Base-by-base conservation (phyloP, 1,140 invertebrate species). In the Heliconius himera region DNA sequence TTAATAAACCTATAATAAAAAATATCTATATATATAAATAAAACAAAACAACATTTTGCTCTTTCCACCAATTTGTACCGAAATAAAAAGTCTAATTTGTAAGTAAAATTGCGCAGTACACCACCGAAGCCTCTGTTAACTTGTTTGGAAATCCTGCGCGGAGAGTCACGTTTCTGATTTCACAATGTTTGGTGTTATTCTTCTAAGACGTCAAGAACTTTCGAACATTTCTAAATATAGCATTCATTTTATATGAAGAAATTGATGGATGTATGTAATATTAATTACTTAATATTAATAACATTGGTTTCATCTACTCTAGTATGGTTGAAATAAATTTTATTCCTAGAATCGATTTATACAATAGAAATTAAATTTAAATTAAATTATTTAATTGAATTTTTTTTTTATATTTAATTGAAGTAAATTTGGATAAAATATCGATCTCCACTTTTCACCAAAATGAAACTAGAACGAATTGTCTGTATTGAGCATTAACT, bases 141-240 rank as follows among this genome's bases (percentile, higher is more conserved):
- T 66, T 29, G 60, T 66, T 66, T 66, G 26, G 60, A 66, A 66
- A 66, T 66, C 60, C 60, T 66, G 26, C 60, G 60, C 60, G 11
- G 11, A 29, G 60, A 29, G 60, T 66, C 60, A 66, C 60, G 60
- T 66, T 29, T 26, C 29, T 8, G 60, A 29, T 66, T 66, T 66
- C 60, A 66, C 60, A 66, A 66, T 66, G n/a, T 66, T 66, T 66
- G 60, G 1, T 66, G 26, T 66, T 66, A 29, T 66, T 66, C n/a
- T 66, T 66, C 8, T 66, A 66, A 9, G 26, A 66, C 22, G 60
- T 3, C 26, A 29, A 66, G 26, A 66, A 66, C 60, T 66, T 66
- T 66, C 13, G 60, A 66, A 66, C 26, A 26, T 66, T 66, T 66
- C 60, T 66, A 66, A 66, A 66, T 26, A 29, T 29, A 66, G 13